These are phyloP conservation scores for Leistus spinibarbis DNA, from an alignment of 2,888 invertebrate species.

Conservation along the genomic window DNA sequence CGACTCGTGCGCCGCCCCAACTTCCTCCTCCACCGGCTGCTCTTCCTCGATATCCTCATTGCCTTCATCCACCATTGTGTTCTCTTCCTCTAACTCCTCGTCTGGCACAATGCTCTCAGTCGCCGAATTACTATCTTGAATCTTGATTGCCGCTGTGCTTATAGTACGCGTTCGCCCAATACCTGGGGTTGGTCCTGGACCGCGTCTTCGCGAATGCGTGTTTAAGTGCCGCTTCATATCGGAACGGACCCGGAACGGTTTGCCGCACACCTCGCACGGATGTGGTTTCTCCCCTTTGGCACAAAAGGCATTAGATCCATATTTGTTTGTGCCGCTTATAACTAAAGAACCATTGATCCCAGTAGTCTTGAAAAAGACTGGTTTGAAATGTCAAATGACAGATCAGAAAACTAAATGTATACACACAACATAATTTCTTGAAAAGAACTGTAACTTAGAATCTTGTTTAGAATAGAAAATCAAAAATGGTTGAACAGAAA, in stretches of 20 bases:
- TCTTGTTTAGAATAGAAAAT: background rate
- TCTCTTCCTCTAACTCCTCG: conserved; percentile 46
- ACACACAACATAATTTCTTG: background rate
- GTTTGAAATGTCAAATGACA: no score
- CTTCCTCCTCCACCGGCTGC: conserved; percentile 51
- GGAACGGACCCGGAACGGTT: conserved; percentile 81
- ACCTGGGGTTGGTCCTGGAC: conserved; percentile 8
- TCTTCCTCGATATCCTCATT: conserved; percentile 49
- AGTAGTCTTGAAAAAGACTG: no score
- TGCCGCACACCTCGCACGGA: conserved; percentile 76
- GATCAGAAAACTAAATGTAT: no score
- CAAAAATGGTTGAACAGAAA: conserved; percentile 2
- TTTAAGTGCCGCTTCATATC: conserved; percentile 82
- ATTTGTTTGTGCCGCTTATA: no score
- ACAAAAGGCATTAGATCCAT: no score
- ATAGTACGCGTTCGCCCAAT: conserved; percentile 40
- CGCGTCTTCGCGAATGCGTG: conserved; percentile 64
- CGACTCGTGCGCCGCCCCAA: conserved; percentile 44
- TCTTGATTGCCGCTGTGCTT: conserved; percentile 43
- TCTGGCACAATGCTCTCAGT: conserved; percentile 47
- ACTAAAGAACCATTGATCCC: no score
- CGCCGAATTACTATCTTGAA: conserved; percentile 41
- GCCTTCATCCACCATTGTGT: no score
- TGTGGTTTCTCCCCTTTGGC: conserved; percentile 79
- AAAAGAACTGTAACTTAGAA: no score